phyloP scores from a whole-genome alignment of 2,888 invertebrate species.

The Podabrus alpinus region DNA sequence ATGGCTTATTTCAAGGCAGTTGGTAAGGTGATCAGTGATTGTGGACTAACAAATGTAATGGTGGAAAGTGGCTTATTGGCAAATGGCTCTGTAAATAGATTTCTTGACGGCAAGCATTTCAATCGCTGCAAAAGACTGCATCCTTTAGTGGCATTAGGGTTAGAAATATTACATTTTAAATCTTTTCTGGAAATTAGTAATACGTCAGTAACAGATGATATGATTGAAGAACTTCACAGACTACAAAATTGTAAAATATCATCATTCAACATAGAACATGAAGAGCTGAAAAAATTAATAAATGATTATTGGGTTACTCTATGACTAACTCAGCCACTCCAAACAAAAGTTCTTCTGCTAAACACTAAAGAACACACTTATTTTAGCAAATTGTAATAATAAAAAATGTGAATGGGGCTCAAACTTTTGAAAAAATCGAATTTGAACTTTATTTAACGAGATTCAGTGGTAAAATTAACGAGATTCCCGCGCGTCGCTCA shows the following conservation, averaged over 20 bases:
- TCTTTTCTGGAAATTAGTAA: constrained; percentile 13
- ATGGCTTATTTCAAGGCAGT: constrained; percentile 39
- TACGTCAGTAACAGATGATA: constrained; percentile 6
- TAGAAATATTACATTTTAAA: constrained; percentile 27
- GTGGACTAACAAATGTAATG: constrained; percentile 33
- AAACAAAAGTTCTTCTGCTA: no score
- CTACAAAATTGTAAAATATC: not conserved
- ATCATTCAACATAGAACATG: constrained; percentile 9
- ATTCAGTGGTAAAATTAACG: no score
- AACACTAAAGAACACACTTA: no score
- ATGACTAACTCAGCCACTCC: no score
- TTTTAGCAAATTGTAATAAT: no score
- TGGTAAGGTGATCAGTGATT: constrained; percentile 36
- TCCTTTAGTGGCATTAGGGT: no score
- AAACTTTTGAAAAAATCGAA: no score
- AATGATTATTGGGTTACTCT: no score
- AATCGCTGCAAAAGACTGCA: constrained; percentile 42
- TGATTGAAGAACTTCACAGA: not conserved
- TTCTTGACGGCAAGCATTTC: constrained; percentile 41
- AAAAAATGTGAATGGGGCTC: no score
- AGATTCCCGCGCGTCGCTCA: no score
- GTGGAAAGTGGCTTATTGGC: constrained; percentile 37
- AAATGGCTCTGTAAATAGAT: constrained; percentile 36
- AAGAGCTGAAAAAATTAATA: not conserved
- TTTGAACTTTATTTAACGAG: no score